These are phyloP conservation scores for Heterochromis multidens DNA, from an alignment of 2,113 vertebrate species.

Conservation along the genomic window DNA sequence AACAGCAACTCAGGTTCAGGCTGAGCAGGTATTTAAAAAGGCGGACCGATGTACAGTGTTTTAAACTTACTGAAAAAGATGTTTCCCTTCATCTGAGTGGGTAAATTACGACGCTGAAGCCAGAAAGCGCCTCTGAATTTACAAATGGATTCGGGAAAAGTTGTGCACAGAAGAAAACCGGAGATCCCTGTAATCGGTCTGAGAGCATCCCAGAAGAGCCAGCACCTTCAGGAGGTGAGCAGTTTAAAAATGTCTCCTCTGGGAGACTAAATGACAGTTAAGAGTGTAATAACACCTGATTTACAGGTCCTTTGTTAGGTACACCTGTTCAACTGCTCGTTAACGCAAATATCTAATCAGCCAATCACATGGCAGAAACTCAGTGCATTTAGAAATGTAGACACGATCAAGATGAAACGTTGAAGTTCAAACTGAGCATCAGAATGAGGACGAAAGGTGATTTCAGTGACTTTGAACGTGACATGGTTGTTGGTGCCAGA, in stretches of 20 bases:
- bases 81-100: background rate
- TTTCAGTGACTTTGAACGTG: too few relatives aligned
- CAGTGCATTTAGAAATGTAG: too few relatives aligned
- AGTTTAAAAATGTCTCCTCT: background rate
- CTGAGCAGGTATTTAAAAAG: background rate
- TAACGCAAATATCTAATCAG: too few relatives aligned
- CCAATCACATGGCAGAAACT: too few relatives aligned
- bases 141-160: slow-evolving; percentile 49
- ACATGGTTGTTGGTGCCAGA: background rate
- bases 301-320: background rate
- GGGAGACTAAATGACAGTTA: background rate
- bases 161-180: slow-evolving; percentile 23
- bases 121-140: background rate
- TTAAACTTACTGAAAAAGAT: background rate
- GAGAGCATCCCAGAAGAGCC: background rate
- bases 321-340: background rate
- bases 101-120: background rate
- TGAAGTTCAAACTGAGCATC: too few relatives aligned
- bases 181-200: slow-evolving; percentile 8
- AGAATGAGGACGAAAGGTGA: too few relatives aligned
- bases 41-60: background rate
- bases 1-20: background rate
- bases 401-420: too few relatives aligned
- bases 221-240: slow-evolving; percentile 32
- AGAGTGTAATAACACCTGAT: background rate